Evolutionary conservation across 2,797 vertebrate species (phyloP), one percentile per base, ranked within the genome.

Genomic region (Bufotes viridis): DNA sequence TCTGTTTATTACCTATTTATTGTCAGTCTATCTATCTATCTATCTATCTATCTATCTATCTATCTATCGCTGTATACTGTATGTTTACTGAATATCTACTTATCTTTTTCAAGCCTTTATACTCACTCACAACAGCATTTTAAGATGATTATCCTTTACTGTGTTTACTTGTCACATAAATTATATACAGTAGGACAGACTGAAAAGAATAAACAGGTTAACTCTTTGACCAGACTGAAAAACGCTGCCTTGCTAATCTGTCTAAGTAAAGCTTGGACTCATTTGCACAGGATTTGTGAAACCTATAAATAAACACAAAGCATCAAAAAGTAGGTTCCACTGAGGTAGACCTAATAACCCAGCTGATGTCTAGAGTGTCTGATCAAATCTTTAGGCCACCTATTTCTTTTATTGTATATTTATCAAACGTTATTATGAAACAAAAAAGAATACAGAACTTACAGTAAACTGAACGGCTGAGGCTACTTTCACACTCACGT

Each of bases 231-330:
- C 82, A 88, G 87, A 85, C 78, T 34, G 58, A 70, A 84, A 55
- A 84, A 84, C 82, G 74, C 70, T 49, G 82, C 22, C 26, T 88
- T 49, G 24, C 87, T 88, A 88, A 88, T 84, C 76, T 63, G 72
- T 78, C 81, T 88, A 85, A 88, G 82, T 58, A 88, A 88, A 85
- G 87, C 87, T 88, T 88, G 82, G 75, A 88, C 87, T 84, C 63
- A 84, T 81, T 88, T 85, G 82, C 75, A 80, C 82, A 69, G 87
- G 87, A 88, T 85, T 88, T 88, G 67, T 15, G 53, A 79, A 58
- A 55, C 60, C 74, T 88, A 83, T 70, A 88, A 85, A 88, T 84
- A 88, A 85, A 34, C 81, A 81, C 57, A 34, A 61, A 79, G 67
- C 82, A 79, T 29, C 57, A 88, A 34, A 42, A 58, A 61, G 26